Percentiles rank a stretch among this genome's conserved stretches.
These are phyloP conservation scores for Cecropterus lyciades DNA, from an alignment of 1,140 invertebrate species.

Conservation along the genomic window DNA sequence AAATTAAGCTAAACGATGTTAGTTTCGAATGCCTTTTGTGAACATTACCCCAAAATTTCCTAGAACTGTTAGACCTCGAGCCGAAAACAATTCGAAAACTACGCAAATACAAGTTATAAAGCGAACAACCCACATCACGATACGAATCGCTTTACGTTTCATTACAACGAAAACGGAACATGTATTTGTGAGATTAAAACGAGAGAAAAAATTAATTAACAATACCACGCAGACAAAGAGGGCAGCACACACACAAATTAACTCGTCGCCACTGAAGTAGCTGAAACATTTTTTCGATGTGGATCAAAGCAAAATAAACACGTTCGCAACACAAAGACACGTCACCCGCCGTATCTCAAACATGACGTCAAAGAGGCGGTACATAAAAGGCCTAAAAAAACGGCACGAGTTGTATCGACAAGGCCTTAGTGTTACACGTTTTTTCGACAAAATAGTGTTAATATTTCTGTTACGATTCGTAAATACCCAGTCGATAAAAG, in stretches of 20 bases:
- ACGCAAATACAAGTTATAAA: background rate
- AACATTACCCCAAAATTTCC: background rate
- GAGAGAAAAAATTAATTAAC: constrained; percentile 27
- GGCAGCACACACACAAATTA: constrained; percentile 23
- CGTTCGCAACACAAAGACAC: constrained; percentile 33
- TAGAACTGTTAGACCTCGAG: background rate
- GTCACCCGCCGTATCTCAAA: constrained; percentile 33
- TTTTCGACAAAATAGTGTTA: constrained; percentile 9
- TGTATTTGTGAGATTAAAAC: constrained; percentile 16
- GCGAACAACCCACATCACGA: background rate
- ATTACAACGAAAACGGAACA: constrained; percentile 13
- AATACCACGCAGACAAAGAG: constrained; percentile 23
- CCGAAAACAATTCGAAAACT: constrained; percentile 4
- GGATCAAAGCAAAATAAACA: constrained; percentile 36
- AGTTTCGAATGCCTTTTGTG: background rate
- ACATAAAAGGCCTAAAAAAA: constrained; percentile 27
- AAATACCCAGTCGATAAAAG: background rate
- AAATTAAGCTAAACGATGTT: background rate
- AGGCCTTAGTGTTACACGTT: background rate
- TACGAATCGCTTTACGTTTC: background rate
- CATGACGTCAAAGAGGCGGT: constrained; percentile 30
- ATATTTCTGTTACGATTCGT: constrained; percentile 1
- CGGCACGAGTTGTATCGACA: constrained; percentile 10
- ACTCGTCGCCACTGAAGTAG: constrained; percentile 18
- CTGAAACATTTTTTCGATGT: constrained; percentile 36